Conservation (phyloP, 2,797 vertebrate species). For the Luscinia luscinia region DNA sequence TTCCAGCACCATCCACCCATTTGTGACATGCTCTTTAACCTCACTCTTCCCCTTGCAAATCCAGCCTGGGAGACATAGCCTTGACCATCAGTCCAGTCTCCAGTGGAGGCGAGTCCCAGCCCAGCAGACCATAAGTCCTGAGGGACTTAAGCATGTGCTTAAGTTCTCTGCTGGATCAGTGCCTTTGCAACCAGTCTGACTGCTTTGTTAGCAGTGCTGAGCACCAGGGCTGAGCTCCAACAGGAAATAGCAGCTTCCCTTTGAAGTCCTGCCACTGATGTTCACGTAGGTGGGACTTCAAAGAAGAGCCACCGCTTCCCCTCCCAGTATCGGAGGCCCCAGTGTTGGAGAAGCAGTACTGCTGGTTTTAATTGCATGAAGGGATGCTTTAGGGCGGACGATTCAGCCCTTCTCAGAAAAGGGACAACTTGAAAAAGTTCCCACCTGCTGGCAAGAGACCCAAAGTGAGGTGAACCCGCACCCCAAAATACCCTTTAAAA, state of each 20-base stretch:
- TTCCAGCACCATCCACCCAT: not conserved
- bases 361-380: conserved; percentile 71
- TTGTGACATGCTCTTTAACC: not conserved
- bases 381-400: conserved; percentile 58
- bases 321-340: conserved; percentile 67
- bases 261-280: conserved; percentile 74
- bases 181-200: conserved; percentile 58
- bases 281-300: conserved; percentile 75
- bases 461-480: not conserved
- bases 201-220: conserved; percentile 70
- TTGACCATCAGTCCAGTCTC: not conserved
- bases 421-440: conserved; percentile 38
- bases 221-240: conserved; percentile 64
- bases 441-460: conserved; percentile 47
- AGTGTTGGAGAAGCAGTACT: conserved; percentile 54
- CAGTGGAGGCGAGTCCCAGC: not conserved
- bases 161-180: conserved; percentile 64
- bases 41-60: not conserved
- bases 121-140: conserved; percentile 39
- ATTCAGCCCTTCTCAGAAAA: conserved; percentile 57
- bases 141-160: conserved; percentile 68
- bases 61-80: not conserved
- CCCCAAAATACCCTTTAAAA: conserved; percentile 17
- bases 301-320: conserved; percentile 68
- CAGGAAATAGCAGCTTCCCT: conserved; percentile 69